A percentile compares a stretch with the other conserved stretches of the same genome.
phyloP scores from a whole-genome alignment of 2,113 vertebrate genomes.

The Pycnonotus jocosus region DNA sequence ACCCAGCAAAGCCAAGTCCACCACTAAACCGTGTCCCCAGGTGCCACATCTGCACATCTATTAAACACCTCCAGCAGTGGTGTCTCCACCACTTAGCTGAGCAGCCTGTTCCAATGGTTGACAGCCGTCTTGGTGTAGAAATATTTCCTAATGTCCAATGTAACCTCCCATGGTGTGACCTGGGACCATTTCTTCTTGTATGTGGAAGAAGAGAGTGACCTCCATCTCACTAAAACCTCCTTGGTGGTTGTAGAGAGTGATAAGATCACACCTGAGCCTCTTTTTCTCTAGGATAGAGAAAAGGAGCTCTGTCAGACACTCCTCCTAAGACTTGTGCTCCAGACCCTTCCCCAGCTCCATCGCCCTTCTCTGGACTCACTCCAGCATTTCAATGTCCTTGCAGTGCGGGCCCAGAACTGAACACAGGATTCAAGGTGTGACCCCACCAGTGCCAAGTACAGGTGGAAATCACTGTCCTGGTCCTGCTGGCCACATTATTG shows the following conservation, averaged over 20 bases:
- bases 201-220: fast-evolving
- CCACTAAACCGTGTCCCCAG: not conserved
- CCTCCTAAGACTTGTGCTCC: not conserved
- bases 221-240: not conserved
- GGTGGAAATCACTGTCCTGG: fast-evolving
- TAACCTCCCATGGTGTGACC: not conserved
- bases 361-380: fast-evolving
- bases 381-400: not conserved
- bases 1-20: not conserved
- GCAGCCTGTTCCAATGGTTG: not conserved
- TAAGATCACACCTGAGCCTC: not conserved
- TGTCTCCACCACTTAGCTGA: not conserved
- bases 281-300: not conserved
- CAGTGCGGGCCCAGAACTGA: not conserved
- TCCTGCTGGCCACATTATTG: not conserved
- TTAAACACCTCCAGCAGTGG: not conserved
- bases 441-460: fast-evolving
- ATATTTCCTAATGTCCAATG: not conserved
- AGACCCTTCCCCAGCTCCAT: fast-evolving
- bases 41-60: not conserved
- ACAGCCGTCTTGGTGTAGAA: fast-evolving
- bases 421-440: fast-evolving
- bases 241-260: fast-evolving
- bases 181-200: fast-evolving
- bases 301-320: not conserved